Percentiles rank a stretch among this genome's conserved stretches.
phyloP scores from a whole-genome alignment of 2,888 invertebrate species.

The Oxytorus armatus region DNA sequence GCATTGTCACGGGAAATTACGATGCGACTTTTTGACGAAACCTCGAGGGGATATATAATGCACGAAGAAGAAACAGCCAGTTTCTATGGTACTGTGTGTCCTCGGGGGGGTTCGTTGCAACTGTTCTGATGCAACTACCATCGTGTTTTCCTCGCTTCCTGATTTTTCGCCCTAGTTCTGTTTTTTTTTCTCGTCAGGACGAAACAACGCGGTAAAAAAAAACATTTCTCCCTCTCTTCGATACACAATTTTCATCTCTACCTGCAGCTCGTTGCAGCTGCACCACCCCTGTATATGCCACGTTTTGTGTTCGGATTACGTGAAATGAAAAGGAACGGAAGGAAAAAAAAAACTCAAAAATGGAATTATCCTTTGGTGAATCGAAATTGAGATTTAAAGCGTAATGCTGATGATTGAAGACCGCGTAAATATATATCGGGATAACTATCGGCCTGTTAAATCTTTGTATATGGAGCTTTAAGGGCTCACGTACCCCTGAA shows the following conservation, averaged over 20 bases:
- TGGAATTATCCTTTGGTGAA: constrained; percentile 39
- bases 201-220: constrained; percentile 1
- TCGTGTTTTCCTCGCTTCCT: constrained; percentile 25
- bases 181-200: constrained; percentile 34
- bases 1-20: constrained; percentile 34
- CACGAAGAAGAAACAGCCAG: neutral
- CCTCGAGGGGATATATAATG: constrained; percentile 14
- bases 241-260: constrained; percentile 23
- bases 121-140: constrained; percentile 5
- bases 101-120: neutral
- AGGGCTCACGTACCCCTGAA: too few relatives aligned
- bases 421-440: constrained; percentile 18
- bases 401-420: constrained; percentile 38
- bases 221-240: constrained; percentile 1
- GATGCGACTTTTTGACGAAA: constrained; percentile 44
- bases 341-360: constrained; percentile 31
- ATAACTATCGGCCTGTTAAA: constrained; percentile 19
- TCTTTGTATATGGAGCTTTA: neutral
- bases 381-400: constrained; percentile 52
- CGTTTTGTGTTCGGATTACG: constrained; percentile 48
- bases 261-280: constrained; percentile 44
- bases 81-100: neutral
- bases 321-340: constrained; percentile 28
- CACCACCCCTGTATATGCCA: neutral
- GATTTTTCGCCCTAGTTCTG: constrained; percentile 43